Base-by-base conservation (phyloP, 1,140 invertebrate species). In the Stegodyphus mimosarum region DNA sequence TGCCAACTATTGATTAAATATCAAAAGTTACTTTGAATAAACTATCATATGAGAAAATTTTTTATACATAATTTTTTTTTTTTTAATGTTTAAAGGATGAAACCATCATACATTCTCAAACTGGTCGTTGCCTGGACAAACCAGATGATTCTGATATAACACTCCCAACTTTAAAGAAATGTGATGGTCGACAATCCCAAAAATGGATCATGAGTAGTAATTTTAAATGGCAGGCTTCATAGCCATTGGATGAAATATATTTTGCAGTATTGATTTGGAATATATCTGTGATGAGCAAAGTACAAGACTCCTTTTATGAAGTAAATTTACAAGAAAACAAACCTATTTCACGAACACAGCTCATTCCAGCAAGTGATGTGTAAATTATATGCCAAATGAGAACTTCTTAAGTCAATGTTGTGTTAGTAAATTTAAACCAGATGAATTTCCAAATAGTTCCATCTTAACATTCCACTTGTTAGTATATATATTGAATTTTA, bases 191-290 rank as follows among this genome's bases (percentile, higher is more conserved):
- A 52, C 75, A 78, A 11, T 94, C 94, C 13, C 97, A 99, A 90
- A 94, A 97, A 90, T 99, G 97, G 97, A 93, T 95, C 72, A 98
- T 99, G 97, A 94, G 96, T 90, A 95, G 94, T 86, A 97, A 98
- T 91, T 97, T 98, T 90, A 96, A 96, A 91, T 97, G 96, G 96
- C 96, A 98, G 92, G 95, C 95, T 72, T 74, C 81, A 63, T 85
- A 85, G 72, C 53, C 49, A 11, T 17, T 17, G 33, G 50, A 15
- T 13, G 33, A 50, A 50, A 13, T 50, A 67, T 60, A 5, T 10
- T 9, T 67, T 67, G 10, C 52, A 67, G 64, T 77, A 77, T 66
- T 79, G n/a, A 55, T 33, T 33, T 33, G 33, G 66, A 79, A 72
- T 60, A 72, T 81, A 50, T 81, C 78, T 81, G 78, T 81, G 78